Conservation (phyloP, 2,888 invertebrate species). For the Erebia epiphron region DNA sequence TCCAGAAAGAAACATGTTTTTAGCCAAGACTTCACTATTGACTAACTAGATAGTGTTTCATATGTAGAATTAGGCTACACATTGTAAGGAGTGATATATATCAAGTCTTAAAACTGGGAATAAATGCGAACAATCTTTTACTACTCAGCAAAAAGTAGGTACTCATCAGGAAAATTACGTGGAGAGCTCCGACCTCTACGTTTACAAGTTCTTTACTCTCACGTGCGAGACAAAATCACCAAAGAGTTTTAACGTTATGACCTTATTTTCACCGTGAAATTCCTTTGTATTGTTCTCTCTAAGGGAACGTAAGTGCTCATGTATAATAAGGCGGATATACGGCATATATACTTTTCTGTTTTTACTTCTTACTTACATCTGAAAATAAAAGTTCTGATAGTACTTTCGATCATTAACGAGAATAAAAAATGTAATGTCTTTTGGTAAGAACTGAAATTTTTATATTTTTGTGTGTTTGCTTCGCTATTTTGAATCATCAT, state of each 20-base stretch:
- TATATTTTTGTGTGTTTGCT: too few relatives aligned
- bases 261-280: slow-evolving; percentile 29
- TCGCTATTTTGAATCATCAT: too few relatives aligned
- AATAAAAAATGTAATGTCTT: too few relatives aligned
- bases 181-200: slow-evolving; percentile 32
- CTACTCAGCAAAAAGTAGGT: slow-evolving; percentile 18
- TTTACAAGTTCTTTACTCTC: slow-evolving; percentile 30
- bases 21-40: too few relatives aligned
- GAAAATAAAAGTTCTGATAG: neutral
- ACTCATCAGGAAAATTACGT: slow-evolving; percentile 30
- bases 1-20: too few relatives aligned
- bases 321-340: slow-evolving; percentile 21
- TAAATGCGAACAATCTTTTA: slow-evolving; percentile 19
- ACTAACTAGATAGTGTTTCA: too few relatives aligned
- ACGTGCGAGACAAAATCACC: slow-evolving; percentile 32
- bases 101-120: slow-evolving; percentile 2
- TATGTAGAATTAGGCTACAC: neutral
- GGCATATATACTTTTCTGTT: slow-evolving; percentile 2
- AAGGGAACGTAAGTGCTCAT: slow-evolving; percentile 16
- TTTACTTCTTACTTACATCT: neutral
- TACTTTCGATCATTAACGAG: neutral
- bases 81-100: neutral
- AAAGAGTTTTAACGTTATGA: slow-evolving; percentile 30
- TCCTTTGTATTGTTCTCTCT: slow-evolving; percentile 25
- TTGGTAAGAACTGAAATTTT: too few relatives aligned